Base-by-base conservation (phyloP, 2,113 vertebrate genomes). In the Muscicapa adusta region DNA sequence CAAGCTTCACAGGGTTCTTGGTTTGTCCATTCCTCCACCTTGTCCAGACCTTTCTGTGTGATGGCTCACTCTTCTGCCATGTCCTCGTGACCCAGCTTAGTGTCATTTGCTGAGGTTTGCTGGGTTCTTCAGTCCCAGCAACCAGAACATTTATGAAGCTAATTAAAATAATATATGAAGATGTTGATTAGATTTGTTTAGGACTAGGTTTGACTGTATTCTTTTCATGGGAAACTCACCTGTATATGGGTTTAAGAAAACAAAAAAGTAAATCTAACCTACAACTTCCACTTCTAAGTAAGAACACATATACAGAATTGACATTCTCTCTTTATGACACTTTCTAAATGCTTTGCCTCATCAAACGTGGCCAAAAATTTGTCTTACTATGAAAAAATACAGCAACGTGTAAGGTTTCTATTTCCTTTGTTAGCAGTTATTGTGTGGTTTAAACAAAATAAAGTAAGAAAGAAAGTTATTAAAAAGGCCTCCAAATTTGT, bases 1-100 rank as follows among this genome's bases (percentile, higher is more conserved):
- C 62, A 40, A 70, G 22, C 16, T 31, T 71, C n/a, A 19, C 0
- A 8, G 7, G 25, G 17, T n/a, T 72, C n/a, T 42, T 65, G 14
- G 9, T 43, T 65, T 42, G 5, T 14, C 36, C 16, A 13, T 12
- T 76, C 24, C 51, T 34, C 17, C 31, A 43, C 31, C 28, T 57
- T 53, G 36, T 18, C 10, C 36, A 43, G 24, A 11, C 25, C 4
- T 56, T 70, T 65, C 23, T 47, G 25, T 28, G 38, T 25, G 17
- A n/a, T 13, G 13, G 1, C 3, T 73, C 5, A 56, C 4, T 20
- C 24, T 66, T 57, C 36, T 61, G 29, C 22, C 10, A 9, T 0
- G 1, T 56, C 18, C 14, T 48, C 2, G 4, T 9, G 6, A 24
- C 12, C 6, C 22, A 18, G 2, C 25, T 38, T 31, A 34, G 3